Evolutionary conservation across 2,113 vertebrate species (phyloP).

Genomic region (Aleadryas rufinucha): DNA sequence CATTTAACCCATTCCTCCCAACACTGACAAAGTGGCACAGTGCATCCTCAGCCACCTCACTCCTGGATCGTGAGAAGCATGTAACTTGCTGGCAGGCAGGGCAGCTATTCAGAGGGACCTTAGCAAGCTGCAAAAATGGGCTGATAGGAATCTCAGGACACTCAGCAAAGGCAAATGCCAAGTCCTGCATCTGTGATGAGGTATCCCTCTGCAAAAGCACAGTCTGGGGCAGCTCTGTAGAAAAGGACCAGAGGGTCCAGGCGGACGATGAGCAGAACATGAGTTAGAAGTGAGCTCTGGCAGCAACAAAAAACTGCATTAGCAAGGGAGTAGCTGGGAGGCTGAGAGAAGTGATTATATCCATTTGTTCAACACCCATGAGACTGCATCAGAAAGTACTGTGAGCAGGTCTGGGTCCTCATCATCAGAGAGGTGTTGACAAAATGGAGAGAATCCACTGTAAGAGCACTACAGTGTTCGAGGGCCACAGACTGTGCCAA

Average conservation of each 20-base stretch:
- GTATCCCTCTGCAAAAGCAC: not conserved
- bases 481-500: not conserved
- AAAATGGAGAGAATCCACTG: not conserved
- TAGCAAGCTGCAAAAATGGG: not conserved
- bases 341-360: not conserved
- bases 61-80: rapidly evolving
- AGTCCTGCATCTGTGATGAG: not conserved
- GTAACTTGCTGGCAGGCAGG: not conserved
- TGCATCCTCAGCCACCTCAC: not conserved
- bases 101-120: not conserved
- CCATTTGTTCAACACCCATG: not conserved
- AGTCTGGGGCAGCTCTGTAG: not conserved
- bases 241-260: not conserved
- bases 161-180: not conserved
- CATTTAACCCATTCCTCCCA: not conserved
- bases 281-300: not conserved
- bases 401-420: not conserved
- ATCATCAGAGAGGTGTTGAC: not conserved
- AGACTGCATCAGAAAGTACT: not conserved
- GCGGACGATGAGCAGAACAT: not conserved
- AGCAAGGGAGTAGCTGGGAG: not conserved
- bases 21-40: not conserved
- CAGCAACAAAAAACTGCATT: not conserved
- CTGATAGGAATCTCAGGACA: not conserved
- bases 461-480: not conserved